A percentile compares a stretch with the other conserved stretches of the same genome.
phyloP scores from a whole-genome alignment of 2,113 vertebrate species.

The Sciurus niger region DNA sequence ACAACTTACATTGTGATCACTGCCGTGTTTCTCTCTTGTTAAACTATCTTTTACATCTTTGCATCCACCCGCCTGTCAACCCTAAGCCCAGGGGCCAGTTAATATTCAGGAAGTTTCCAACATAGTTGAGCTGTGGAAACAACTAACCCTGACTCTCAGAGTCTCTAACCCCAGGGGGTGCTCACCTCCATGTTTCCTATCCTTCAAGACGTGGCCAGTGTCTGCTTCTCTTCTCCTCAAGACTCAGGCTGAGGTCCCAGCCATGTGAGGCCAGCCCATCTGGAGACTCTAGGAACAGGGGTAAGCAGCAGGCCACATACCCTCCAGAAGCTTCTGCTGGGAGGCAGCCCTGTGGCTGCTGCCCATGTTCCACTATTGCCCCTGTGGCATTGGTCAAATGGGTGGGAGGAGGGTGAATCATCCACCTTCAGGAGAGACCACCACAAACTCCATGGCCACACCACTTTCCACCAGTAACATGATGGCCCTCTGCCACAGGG shows the following conservation, averaged over 20 bases:
- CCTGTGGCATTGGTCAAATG: neutral
- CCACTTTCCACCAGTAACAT: too few relatives aligned
- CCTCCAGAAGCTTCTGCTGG: neutral
- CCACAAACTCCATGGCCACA: neutral
- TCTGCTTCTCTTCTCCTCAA: neutral
- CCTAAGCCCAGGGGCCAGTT: neutral
- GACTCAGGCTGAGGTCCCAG: neutral
- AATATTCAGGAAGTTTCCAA: neutral
- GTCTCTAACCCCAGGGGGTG: neutral
- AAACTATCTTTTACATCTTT: neutral
- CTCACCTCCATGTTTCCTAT: rapidly evolving
- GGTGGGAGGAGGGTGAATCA: neutral
- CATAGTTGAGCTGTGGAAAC: too few relatives aligned
- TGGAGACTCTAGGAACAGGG: neutral
- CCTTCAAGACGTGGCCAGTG: neutral
- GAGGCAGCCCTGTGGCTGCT: neutral
- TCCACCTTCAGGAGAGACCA: neutral
- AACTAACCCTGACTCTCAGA: neutral
- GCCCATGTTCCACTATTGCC: rapidly evolving
- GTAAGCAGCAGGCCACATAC: neutral
- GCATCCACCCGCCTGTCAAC: neutral
- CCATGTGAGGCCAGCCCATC: rapidly evolving
- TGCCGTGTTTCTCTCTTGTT: neutral
- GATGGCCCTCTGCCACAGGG: rapidly evolving
- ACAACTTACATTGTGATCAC: rapidly evolving